Evolutionary conservation across 2,797 vertebrate species (phyloP).

Genomic region (Eulemur rubriventer): DNA sequence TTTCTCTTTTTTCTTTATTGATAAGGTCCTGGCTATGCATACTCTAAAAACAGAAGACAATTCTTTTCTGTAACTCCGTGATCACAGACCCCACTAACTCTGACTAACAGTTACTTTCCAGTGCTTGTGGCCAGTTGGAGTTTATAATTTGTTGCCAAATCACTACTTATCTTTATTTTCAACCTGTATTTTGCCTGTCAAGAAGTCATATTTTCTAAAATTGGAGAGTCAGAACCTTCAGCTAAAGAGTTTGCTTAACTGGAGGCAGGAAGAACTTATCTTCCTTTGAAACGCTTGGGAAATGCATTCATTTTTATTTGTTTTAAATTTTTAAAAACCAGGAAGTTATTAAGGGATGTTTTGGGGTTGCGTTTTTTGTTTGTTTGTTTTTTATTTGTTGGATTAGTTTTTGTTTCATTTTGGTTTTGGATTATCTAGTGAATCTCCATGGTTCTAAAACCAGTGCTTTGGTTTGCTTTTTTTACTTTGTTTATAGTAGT

Average conservation of each 20-base stretch:
- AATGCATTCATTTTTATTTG: conserved; percentile 35
- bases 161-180: conserved; percentile 46
- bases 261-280: not conserved
- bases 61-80: not conserved
- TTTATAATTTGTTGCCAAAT: conserved; percentile 49
- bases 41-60: not conserved
- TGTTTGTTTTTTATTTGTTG: not conserved
- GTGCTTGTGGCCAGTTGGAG: not conserved
- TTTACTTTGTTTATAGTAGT: not conserved
- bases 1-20: not conserved
- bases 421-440: not conserved
- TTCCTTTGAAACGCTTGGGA: not conserved
- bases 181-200: conserved; percentile 46
- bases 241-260: not conserved
- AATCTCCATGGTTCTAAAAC: not conserved
- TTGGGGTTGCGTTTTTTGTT: not conserved
- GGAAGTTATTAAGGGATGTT: not conserved
- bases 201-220: not conserved
- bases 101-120: not conserved
- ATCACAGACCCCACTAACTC: not conserved
- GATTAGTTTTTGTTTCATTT: not conserved
- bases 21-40: not conserved
- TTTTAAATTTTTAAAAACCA: conserved; percentile 22
- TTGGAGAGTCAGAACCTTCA: conserved; percentile 15
- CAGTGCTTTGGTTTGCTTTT: not conserved